Evolutionary conservation across 1,140 invertebrate species (phyloP), one percentile per base, ranked within the genome.

Genomic region (Platorchestia sp.): DNA sequence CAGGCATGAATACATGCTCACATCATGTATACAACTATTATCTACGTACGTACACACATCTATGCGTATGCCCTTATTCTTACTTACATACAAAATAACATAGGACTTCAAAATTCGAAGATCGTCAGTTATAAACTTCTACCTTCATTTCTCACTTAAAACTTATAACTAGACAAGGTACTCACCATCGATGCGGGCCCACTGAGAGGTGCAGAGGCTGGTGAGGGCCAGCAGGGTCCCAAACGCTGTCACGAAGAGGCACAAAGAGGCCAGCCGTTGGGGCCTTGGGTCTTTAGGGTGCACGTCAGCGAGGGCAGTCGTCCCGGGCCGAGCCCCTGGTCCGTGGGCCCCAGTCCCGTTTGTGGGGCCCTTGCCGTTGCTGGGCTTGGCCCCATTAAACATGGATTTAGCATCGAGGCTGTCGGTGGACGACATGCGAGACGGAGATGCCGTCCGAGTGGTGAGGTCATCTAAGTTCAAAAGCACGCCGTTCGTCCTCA

Each of bases 321-420:
- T 93, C 43, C 91, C 91, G 40, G 91, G 91, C 45, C 91, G 91
- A 19, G 91, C 43, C 45, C 40, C 91, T 0, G 91, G 43, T 5
- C 91, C 91, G 10, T 45, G 91, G 45, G 91, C 43, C 87, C 87
- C 36, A 44, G 91, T 44, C 91, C 91, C 91, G 45, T 93, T 93
- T 40, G 91, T 47, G 43, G 43, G 43, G 45, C 43, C 91, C 16
- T 93, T 44, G 43, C 91, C 91, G n/a, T 93, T 93, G 16, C 91
- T 93, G 91, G 91, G 36, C 6, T 14, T 40, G 45, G 91, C 6
- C 43, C 91, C 91, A 40, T 93, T 44, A 36, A 7, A 40, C 7
- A 47, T 7, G 27, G 7, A 42, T n/a, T 44, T 6, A 44, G 3
- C 7, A 10, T 45, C 45, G 91, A 93, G 7, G 91, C 44, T 93